A percentile compares a stretch with the other conserved stretches of the same genome.
Evolutionary conservation across 2,888 invertebrate genomes (phyloP).

Genomic region (Leptura quadrifasciata): DNA sequence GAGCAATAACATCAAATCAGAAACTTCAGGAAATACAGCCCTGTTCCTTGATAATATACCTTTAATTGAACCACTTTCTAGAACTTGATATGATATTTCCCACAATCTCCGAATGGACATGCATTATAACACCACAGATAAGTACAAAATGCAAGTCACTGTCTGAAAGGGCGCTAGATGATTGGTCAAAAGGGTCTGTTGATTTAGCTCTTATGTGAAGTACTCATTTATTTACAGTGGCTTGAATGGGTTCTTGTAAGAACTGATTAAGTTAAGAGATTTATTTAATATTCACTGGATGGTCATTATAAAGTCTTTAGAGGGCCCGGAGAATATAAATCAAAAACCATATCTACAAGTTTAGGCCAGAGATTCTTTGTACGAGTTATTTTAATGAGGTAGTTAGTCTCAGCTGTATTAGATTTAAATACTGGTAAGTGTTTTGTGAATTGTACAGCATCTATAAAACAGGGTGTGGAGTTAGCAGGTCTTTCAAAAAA

Average conservation of each 20-base stretch:
- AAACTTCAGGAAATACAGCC: too few relatives aligned
- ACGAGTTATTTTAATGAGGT: too few relatives aligned
- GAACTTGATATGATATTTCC: neutral
- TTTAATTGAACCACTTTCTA: neutral
- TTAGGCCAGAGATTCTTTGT: neutral
- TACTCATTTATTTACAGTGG: neutral
- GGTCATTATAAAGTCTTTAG: neutral
- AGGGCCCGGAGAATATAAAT: neutral
- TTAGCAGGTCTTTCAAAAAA: too few relatives aligned
- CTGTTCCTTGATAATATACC: neutral
- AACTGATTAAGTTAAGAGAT: neutral
- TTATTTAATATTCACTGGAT: neutral
- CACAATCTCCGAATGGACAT: neutral
- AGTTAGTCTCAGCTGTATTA: too few relatives aligned
- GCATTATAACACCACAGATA: neutral
- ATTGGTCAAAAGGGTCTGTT: slow-evolving; percentile 1
- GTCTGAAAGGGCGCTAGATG: slow-evolving; percentile 3
- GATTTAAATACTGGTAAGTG: too few relatives aligned
- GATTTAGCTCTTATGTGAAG: neutral
- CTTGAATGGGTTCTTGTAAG: neutral
- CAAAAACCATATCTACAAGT: neutral
- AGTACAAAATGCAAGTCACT: slow-evolving; percentile 7
- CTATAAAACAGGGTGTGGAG: too few relatives aligned
- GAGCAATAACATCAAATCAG: too few relatives aligned
- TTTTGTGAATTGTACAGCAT: too few relatives aligned